These are phyloP conservation scores for Caloenas nicobarica DNA, from an alignment of 2,113 vertebrate species.

Conservation along the genomic window DNA sequence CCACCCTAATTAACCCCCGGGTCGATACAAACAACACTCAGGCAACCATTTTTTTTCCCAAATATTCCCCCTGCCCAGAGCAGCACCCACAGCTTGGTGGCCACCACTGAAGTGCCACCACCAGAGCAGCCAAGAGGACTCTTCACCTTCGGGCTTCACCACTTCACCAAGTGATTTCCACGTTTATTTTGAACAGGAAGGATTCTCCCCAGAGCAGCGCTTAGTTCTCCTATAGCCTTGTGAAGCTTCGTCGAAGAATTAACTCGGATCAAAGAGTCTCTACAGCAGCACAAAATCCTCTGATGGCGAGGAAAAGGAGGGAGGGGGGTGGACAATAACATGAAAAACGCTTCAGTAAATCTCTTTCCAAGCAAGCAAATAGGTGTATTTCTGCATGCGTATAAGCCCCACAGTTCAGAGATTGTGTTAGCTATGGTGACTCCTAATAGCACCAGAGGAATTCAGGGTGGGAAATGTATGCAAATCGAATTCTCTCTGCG, in stretches of 20 bases:
- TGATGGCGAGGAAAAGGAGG: background rate
- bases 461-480: conserved; percentile 50
- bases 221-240: background rate
- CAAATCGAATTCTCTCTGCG: background rate
- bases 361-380: conserved; percentile 9
- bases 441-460: conserved; percentile 17
- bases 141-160: background rate
- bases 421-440: conserved; percentile 42
- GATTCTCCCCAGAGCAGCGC: background rate
- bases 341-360: conserved; percentile 18
- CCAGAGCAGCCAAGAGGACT: background rate
- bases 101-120: background rate
- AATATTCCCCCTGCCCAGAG: background rate
- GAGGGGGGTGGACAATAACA: background rate
- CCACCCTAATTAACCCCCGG: fast-evolving
- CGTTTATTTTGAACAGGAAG: background rate
- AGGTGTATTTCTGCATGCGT: background rate
- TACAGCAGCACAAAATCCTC: background rate
- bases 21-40: background rate
- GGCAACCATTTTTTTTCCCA: background rate
- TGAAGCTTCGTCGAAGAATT: conserved; percentile 28
- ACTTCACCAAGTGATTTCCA: fast-evolving
- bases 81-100: background rate
- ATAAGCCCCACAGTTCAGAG: background rate
- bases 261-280: conserved; percentile 37